These are phyloP conservation scores for Miopithecus talapoin DNA, from an alignment of 2,797 vertebrate species.

Conservation along the genomic window DNA sequence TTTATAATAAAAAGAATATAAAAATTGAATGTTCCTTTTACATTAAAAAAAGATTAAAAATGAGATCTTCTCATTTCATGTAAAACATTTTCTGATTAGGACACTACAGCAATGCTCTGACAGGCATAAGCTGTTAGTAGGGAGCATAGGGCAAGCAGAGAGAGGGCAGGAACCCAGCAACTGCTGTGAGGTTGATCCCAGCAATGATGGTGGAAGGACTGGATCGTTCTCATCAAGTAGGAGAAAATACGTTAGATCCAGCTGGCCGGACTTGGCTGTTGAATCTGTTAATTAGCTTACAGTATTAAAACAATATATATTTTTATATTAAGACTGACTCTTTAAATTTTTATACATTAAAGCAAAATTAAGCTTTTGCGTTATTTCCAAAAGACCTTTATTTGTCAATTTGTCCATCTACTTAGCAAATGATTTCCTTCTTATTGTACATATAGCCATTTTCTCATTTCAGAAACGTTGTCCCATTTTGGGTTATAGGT, in stretches of 20 bases:
- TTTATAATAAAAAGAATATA: slow-evolving; percentile 47
- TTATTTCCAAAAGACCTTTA: slow-evolving; percentile 8
- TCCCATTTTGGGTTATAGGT: not conserved
- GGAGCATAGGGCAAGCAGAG: not conserved
- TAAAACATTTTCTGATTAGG: slow-evolving; percentile 15
- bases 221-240: not conserved
- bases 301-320: not conserved
- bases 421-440: not conserved
- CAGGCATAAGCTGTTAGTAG: not conserved
- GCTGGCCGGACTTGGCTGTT: not conserved
- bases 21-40: slow-evolving; percentile 47
- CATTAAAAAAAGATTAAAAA: slow-evolving; percentile 44
- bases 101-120: not conserved
- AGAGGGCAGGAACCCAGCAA: too few species aligned
- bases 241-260: not conserved
- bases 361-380: not conserved
- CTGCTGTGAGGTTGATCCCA: too few species aligned
- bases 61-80: not conserved
- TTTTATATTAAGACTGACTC: not conserved
- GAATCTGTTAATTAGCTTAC: not conserved
- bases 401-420: not conserved
- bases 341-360: slow-evolving; percentile 15
- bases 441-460: not conserved
- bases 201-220: not conserved
- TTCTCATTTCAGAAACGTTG: slow-evolving; percentile 2